Base-by-base conservation (phyloP, 2,888 invertebrate species). In the Oligia latruncula region DNA sequence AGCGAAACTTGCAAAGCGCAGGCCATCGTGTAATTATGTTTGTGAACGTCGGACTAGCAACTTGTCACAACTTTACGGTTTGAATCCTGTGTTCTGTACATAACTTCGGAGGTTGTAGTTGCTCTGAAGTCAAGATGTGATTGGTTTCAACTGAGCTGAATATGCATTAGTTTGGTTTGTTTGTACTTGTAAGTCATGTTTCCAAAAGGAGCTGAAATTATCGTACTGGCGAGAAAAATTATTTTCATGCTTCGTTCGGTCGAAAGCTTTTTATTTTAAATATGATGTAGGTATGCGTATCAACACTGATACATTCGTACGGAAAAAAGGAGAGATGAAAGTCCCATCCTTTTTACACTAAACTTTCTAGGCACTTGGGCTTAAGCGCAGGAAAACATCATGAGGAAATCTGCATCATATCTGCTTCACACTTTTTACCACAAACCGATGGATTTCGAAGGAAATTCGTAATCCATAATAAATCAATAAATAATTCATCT, bases 51-150 rank as follows among this genome's bases (percentile, higher is more conserved):
- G 2, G 55, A 46, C n/a, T 1, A 40, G 29, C 67, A 78, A 82
- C 78, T 82, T 71, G 74, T 79, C 82, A 71, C 49, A 82, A 82
- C 79, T 82, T 71, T 15, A 20, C 6, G 20, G 71, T 82, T 74
- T 40, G 67, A 68, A 64, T 62, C 40, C 74, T 29, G 46, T 35
- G 52, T 40, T 66, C 49, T 55, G 29, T 60, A 13, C 23, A 43
- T 49, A 35, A 71, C 58, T 81, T 77, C 20, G 17, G 55, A 71
- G 13, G 60, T 62, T 49, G 60, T 20, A 67, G 46, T 49, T 40
- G 43, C 11, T 58, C 15, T 35, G 29, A 17, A 52, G 23, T 20
- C 15, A 13, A 55, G 23, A 58, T 46, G 20, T 71, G 46, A 80
- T 74, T 74, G 43, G 43, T 74, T 80, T 80, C 43, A 67, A 80